Conservation (phyloP, 2,113 vertebrate genomes). For the Suricata suricatta region DNA sequence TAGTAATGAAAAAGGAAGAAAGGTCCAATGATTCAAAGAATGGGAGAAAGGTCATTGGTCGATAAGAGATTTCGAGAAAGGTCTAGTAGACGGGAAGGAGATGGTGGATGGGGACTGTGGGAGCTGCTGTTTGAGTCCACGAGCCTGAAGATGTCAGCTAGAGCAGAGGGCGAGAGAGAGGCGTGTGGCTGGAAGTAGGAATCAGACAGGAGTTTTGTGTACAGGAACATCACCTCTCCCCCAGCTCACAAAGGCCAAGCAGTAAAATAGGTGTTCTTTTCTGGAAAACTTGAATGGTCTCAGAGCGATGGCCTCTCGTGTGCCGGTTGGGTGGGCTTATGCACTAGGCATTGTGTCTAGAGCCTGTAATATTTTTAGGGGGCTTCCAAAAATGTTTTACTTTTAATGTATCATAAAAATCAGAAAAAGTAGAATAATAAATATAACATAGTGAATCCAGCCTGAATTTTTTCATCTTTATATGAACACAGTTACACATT, state of each 20-base stretch:
- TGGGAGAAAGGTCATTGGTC: not conserved
- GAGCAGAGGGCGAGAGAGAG: not conserved
- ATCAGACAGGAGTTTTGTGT: not conserved
- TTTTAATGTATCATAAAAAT: not conserved
- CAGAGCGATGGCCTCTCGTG: not conserved
- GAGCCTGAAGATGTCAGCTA: not conserved
- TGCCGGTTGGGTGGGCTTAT: not conserved
- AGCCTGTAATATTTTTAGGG: not conserved
- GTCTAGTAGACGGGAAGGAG: not conserved
- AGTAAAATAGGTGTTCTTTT: not conserved
- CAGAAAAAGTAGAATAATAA: not conserved
- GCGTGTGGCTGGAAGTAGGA: not conserved
- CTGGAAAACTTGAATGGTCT: not conserved
- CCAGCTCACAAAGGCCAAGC: not conserved
- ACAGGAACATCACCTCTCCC: not conserved
- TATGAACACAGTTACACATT: not conserved
- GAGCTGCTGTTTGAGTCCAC: not conserved
- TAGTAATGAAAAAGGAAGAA: not conserved
- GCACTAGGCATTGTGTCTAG: not conserved
- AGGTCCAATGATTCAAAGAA: not conserved
- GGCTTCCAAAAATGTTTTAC: not conserved
- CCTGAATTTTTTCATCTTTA: not conserved
- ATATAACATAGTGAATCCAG: not conserved
- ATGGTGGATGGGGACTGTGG: not conserved
- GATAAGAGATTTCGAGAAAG: not conserved